phyloP scores from a whole-genome alignment of 2,797 vertebrate genomes.

The Sorex maritimensis region DNA sequence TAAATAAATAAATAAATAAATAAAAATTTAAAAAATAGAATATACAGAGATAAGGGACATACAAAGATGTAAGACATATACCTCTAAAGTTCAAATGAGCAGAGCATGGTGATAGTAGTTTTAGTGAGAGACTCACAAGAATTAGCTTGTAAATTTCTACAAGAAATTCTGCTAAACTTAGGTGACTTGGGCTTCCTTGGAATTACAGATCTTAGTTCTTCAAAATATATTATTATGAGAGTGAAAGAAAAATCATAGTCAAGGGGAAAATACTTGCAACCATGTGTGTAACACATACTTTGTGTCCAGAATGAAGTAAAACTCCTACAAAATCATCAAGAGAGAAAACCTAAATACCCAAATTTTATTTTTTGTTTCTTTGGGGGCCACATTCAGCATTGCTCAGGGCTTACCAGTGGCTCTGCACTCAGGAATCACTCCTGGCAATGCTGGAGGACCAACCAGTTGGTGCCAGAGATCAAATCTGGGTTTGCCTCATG shows the following conservation, averaged over 20 bases:
- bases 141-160: too few species aligned
- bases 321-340: not conserved
- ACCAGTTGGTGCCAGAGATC: too few species aligned
- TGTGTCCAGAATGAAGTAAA: not conserved
- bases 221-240: not conserved
- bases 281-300: not conserved
- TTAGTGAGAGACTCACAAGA: not conserved
- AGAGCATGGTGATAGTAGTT: not conserved
- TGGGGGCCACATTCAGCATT: too few species aligned
- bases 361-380: too few species aligned
- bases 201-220: conserved; percentile 4
- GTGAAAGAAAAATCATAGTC: not conserved
- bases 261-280: not conserved
- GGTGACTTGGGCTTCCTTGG: not conserved
- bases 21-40: too few species aligned
- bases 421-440: too few species aligned
- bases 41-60: too few species aligned
- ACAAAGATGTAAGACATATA: not conserved
- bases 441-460: too few species aligned
- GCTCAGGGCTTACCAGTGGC: too few species aligned
- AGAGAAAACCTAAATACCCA: not conserved
- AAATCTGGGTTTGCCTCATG: too few species aligned
- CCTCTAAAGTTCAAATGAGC: not conserved
- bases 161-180: not conserved
- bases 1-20: too few species aligned